Base-by-base conservation (phyloP, 2,888 invertebrate genomes). In the Pseudococcus jackbeardsleyi region DNA sequence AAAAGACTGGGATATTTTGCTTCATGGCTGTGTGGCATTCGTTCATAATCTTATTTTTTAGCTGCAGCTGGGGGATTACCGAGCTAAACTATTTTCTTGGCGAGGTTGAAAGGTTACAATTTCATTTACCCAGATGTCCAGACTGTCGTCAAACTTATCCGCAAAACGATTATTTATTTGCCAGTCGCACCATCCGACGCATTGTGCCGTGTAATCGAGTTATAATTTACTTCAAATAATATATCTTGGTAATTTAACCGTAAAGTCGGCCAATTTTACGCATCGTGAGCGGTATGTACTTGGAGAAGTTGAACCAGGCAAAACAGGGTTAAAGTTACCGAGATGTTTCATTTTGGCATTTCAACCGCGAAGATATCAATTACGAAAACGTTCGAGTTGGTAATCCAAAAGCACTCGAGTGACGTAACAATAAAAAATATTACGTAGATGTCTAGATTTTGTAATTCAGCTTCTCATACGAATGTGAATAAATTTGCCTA, bases 221-320 rank as follows among this genome's bases (percentile, higher is more conserved):
- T 72, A 72, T 72, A 72, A 72, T 72, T 72, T 72, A 72, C 68
- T 72, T 15, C 26, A 33, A 72, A 72, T 64, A 64, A 64, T 72
- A 26, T 72, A 72, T 72, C 68, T 72, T 33, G 33, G 68, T 72
- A 33, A 11, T 33, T 72, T 72, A 72, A 72, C 68, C 68, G 15
- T 72, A 33, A 72, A 33, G 68, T 72, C 68, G 68, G 68, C 68
- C 68, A 72, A 72, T 72, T 72, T 72, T 72, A 72, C 68, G 68
- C 68, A 26, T 19, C 9, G 19, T 59, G 7, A 59, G 19, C 59
- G 5, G 59, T 59, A 59, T 19, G 17, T 54, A 54, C 15, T 12
- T 54, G 17, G 5, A 17, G 5, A 54, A 12, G 15, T 17, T 17
- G 54, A 59, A 59, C 5, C 9, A 59, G 59, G 7, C 59, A 19